These are phyloP conservation scores for Belonocnema kinseyi DNA, from an alignment of 1,140 invertebrate species.

Conservation along the genomic window DNA sequence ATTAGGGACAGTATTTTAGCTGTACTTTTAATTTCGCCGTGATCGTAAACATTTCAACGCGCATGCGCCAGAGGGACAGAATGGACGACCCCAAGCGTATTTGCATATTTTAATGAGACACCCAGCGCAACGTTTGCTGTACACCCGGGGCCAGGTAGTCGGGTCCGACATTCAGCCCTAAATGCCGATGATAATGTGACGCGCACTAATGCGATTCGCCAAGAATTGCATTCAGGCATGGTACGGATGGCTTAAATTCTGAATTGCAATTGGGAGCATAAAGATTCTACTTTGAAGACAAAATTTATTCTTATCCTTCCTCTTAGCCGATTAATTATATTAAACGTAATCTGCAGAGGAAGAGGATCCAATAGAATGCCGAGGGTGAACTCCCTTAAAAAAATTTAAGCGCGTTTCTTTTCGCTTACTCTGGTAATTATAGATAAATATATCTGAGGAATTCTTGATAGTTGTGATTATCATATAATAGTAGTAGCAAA, in stretches of 20 bases:
- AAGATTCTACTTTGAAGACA: neutral
- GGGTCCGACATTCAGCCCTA: conserved; percentile 48
- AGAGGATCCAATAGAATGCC: conserved; percentile 66
- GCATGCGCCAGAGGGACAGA: conserved; percentile 52
- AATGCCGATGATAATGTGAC: conserved; percentile 70
- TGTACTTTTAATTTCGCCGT: conserved; percentile 73
- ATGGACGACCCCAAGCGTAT: conserved; percentile 65
- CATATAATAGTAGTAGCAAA: no score
- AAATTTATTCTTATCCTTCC: conserved; percentile 48
- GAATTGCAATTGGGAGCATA: conserved; percentile 46
- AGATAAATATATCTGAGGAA: no score
- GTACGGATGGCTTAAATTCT: no score
- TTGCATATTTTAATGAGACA: conserved; percentile 76
- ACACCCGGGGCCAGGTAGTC: conserved; percentile 56
- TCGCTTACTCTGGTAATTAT: no score
- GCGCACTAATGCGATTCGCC: conserved; percentile 41
- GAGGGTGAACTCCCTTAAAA: no score
- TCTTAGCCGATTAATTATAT: conserved; percentile 49
- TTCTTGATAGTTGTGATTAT: no score
- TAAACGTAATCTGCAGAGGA: conserved; percentile 60
- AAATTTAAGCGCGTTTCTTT: no score
- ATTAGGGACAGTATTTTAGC: conserved; percentile 71
- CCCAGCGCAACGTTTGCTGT: conserved; percentile 56
- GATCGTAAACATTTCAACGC: conserved; percentile 74
- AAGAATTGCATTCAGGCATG: neutral